Evolutionary conservation across 2,113 vertebrate species (phyloP).

Genomic region (Phocoena phocoena): DNA sequence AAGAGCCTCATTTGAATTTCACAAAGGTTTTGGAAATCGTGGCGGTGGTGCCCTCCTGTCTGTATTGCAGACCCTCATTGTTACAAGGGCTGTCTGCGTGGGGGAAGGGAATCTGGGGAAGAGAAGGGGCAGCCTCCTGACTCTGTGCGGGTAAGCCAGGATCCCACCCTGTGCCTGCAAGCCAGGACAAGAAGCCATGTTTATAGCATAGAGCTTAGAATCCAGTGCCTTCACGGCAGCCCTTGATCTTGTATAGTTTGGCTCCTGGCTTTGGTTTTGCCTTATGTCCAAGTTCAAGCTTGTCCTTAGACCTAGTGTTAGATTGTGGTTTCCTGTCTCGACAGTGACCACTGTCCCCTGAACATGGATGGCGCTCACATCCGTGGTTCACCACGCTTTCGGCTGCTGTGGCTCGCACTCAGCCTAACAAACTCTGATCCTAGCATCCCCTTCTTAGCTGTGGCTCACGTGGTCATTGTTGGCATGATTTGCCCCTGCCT

Average conservation of each 20-base stretch:
- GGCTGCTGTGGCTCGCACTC: neutral
- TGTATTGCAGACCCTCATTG: neutral
- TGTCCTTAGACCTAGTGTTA: neutral
- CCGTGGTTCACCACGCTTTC: neutral
- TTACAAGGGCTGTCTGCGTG: neutral
- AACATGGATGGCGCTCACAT: neutral
- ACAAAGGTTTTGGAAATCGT: conserved; percentile 16
- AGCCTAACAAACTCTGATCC: neutral
- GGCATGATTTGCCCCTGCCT: neutral
- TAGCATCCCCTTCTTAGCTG: neutral
- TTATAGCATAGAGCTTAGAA: neutral
- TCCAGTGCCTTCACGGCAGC: neutral
- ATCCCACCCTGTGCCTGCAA: neutral
- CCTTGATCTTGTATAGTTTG: neutral
- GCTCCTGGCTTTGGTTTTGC: neutral
- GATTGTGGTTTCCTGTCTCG: neutral
- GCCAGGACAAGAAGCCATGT: neutral
- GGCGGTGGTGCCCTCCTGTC: neutral
- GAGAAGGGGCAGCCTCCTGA: neutral
- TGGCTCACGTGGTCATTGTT: rapidly evolving
- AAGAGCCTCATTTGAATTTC: conserved; percentile 68
- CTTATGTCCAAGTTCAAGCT: neutral
- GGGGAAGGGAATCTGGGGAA: neutral
- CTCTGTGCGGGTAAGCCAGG: neutral
- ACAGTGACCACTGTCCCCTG: neutral